Conservation (phyloP, 2,797 vertebrate species). For the Bovichtus diacanthus region DNA sequence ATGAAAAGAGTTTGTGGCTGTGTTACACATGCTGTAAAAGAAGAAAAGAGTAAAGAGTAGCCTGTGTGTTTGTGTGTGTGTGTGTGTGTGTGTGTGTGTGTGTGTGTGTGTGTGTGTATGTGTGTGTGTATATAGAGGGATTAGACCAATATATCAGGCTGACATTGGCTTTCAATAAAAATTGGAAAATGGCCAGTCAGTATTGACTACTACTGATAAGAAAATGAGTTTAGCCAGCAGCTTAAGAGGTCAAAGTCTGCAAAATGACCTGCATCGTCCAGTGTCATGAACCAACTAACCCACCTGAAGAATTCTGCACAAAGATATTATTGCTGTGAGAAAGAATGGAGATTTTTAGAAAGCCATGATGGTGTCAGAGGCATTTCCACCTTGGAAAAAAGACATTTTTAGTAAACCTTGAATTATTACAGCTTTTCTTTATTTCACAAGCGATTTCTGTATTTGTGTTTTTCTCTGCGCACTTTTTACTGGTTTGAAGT, state of each 20-base stretch:
- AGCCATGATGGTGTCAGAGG: not conserved
- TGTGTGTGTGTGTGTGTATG: not conserved
- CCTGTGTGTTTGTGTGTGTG: slow-evolving; percentile 6
- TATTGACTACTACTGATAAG: slow-evolving; percentile 45
- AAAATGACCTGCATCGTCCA: not conserved
- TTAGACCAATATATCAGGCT: slow-evolving; percentile 42
- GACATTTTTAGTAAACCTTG: not conserved
- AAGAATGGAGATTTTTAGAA: not conserved
- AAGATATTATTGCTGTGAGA: not conserved
- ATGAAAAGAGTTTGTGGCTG: slow-evolving; percentile 78
- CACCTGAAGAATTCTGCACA: not conserved
- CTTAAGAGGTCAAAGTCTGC: slow-evolving; percentile 29
- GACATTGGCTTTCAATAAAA: slow-evolving; percentile 47
- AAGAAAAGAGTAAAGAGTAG: slow-evolving; percentile 20
- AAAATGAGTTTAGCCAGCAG: slow-evolving; percentile 28
- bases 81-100: not conserved
- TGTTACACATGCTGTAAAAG: slow-evolving; percentile 73
- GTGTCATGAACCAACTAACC: slow-evolving; percentile 17
- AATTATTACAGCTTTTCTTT: not conserved
- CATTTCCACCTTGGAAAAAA: not conserved
- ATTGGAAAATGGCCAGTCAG: slow-evolving; percentile 26
- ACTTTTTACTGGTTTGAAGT: not conserved
- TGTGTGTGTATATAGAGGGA: not conserved
- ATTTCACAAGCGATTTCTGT: not conserved
- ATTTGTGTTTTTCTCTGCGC: not conserved